Evolutionary conservation across 2,113 vertebrate genomes (phyloP), one percentile per base, ranked within the genome.

Genomic region (Eidolon helvum): DNA sequence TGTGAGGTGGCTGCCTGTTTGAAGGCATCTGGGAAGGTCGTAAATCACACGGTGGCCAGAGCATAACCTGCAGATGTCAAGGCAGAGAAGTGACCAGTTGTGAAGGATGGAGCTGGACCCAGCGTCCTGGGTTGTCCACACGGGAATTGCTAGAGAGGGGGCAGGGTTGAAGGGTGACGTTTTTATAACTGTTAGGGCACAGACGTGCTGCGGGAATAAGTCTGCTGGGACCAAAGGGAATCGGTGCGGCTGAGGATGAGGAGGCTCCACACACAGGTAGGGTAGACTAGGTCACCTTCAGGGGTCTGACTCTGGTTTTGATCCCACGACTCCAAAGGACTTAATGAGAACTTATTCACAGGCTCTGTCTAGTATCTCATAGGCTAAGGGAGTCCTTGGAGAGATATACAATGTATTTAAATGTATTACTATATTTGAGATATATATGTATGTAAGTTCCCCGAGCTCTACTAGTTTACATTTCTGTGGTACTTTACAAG

Each of bases 21-120:
- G 89, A 79, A 93, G 61, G 69, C 86, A 66, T 87, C 74, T 91
- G 83, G 69, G 69, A 91, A 96, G 69, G 85, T 26, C 43, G 45
- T 77, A 84, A 53, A 69, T 61, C 63, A 53, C n/a, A 61, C 55
- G n/a, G 65, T 11, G 79, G 16, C 50, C 63, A 78, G 59, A 87
- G 72, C 63, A 22, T 24, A 35, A 30, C 15, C 0, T n/a, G 91
- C 75, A 96, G 77, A 57, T 55, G 71, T 43, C 71, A 65, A 45
- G 69, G n/a, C 57, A 22, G 35, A 87, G 83, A 84, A 75, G 53
- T 4, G 35, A 82, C 35, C 82, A 18, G 0, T 3, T 33, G 35
- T 28, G 72, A 75, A 89, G 40, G n/a, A 45, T 33, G 40, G n/a
- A 77, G 30, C 59, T 40, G 45, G 45, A 79, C 28, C 69, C 33